Base-by-base conservation (phyloP, 2,888 invertebrate genomes). In the Syrista parreyssii region DNA sequence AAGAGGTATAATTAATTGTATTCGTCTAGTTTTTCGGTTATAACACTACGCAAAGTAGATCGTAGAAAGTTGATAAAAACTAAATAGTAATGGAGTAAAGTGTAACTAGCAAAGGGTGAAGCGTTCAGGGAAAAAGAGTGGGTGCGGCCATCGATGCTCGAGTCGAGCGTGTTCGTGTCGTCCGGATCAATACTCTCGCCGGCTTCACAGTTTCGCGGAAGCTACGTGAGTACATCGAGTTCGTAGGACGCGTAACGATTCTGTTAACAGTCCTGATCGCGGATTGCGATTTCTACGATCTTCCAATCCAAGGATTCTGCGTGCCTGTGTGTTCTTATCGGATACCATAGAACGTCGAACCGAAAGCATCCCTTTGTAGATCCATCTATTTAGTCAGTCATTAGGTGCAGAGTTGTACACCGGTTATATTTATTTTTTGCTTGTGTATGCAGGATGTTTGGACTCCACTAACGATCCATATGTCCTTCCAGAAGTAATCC, bases 121-220 rank as follows among this genome's bases (percentile, higher is more conserved):
- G 30, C 11, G 31, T 34, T 31, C 74, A 33, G n/a, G 35, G 35
- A 74, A 74, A 35, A 74, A 35, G 32, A 33, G 33, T 35, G 74
- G 74, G 33, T 33, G 74, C 74, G 74, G 74, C 74, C 74, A 74
- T 74, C 74, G 74, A 74, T 35, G 74, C 33, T 74, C 74, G 74
- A 34, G 74, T 35, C 74, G 74, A 74, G 74, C 30, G 74, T 74
- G n/a, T 36, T 74, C 74, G 34, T 36, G 74, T 74, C 36, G 55
- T 23, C 55, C 55, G 74, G 74, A 74, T 74, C 74, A 74, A 74
- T 74, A 74, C 74, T 74, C 74, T 55, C 32, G 71, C 74, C 74
- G 74, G 74, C 74, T 33, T 74, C 74, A 15, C 33, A 30, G 71
- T 33, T 71, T 31, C 15, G 31, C 12, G 33, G 31, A 71, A 71